Base-by-base conservation (phyloP, 2,888 invertebrate genomes). In the Eutolmus rufibarbis region DNA sequence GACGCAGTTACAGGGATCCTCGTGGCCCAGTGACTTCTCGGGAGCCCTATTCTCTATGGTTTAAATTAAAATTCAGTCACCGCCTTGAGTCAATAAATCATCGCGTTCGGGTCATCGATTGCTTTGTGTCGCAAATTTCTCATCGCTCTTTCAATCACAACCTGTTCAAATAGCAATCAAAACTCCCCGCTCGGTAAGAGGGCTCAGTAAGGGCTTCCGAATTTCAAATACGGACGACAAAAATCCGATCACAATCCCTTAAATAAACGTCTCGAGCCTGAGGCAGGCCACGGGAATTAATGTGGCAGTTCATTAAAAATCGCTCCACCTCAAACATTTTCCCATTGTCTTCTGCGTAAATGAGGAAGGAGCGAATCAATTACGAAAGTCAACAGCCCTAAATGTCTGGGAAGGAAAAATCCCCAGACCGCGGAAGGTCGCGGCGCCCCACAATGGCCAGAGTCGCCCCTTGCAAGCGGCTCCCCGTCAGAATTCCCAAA, bases 371-470 rank as follows among this genome's bases (percentile, higher is more conserved):
- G 66, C 66, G 82, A 82, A 66, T 82, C 82, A 82, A 82, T 82
- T 57, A 82, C 82, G n/a, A 82, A 82, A 82, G 37, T 82, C 82
- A 82, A 66, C 57, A 82, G n/a, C 23, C 23, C 23, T 82, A 46
- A 82, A 56, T 31, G 34, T 34, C 66, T 7, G n/a, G 31, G 57
- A 82, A 37, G 40, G 19, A 28, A 78, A 78, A 51, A 78, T n/a
- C 37, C 9, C 19, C n/a, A n/a, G 16, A 76, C 16, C 37, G 40
- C 37, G 40, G n/a, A 37, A 76, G n/a, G 9, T 76, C 19, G 37
- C 12, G n/a, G 76, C 3, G 19, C 19, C 7, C n/a, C 28, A 8
- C 74, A 74, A 19, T 78, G 16, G 28, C 79, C 51, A 12, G 46
- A 40, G 51, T 40, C 31, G n/a, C 79, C 23, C 51, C 19, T 79